Percentiles rank a stretch among this genome's conserved stretches.
Conservation (phyloP, 92 coral and sea anemone species). For the Ricordea florida region DNA sequence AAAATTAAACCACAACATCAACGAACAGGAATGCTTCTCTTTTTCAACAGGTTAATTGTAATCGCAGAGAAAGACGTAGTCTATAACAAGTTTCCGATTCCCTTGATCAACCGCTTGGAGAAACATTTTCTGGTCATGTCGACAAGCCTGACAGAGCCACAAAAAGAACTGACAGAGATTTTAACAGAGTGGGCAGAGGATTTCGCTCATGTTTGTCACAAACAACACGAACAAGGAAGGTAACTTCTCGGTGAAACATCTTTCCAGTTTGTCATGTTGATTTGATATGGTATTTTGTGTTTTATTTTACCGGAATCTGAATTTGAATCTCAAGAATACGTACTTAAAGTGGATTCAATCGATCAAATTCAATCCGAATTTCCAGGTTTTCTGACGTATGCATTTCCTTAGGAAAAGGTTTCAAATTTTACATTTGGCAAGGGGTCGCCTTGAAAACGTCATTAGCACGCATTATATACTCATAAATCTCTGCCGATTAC, state of each 20-base stretch:
- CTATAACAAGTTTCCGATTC: slow-evolving; percentile 41
- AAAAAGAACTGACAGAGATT: slow-evolving; percentile 6
- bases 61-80: slow-evolving; percentile 38
- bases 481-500: no score
- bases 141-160: slow-evolving; percentile 18
- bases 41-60: slow-evolving; percentile 23
- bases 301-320: no score
- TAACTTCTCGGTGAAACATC: neutral
- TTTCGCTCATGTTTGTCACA: slow-evolving; percentile 15
- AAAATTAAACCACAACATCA: no score
- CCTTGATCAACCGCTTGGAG: slow-evolving; percentile 42
- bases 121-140: slow-evolving; percentile 38
- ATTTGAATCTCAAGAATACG: no score
- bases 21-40: neutral
- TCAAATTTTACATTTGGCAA: no score
- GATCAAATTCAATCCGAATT: no score
- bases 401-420: no score
- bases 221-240: slow-evolving; percentile 2
- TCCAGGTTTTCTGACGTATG: no score
- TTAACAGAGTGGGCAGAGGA: slow-evolving; percentile 6
- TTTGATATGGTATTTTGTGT: no score
- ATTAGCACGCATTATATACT: no score
- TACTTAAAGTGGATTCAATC: no score
- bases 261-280: neutral
- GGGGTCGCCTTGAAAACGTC: no score